A percentile compares a stretch with the other conserved stretches of the same genome.
Conservation (phyloP, 2,888 invertebrate species). For the Operophtera brumata region DNA sequence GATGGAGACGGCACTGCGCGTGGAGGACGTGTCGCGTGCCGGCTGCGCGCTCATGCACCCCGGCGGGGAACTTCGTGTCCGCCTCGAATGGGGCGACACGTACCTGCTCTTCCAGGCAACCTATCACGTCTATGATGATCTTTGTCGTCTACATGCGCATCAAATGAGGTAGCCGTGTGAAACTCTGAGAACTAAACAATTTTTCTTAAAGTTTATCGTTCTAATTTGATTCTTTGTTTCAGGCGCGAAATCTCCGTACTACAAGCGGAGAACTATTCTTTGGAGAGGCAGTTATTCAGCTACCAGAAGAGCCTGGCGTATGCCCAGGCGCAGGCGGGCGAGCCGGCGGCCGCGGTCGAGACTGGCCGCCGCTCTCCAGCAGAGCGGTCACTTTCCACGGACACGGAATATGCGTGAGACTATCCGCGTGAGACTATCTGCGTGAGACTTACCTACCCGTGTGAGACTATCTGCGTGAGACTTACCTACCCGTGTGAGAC, state of each 20-base stretch:
- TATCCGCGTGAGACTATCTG: conserved; percentile 3
- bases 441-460: background rate
- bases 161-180: conserved; percentile 84
- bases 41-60: conserved; percentile 86
- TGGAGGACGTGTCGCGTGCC: conserved; percentile 85
- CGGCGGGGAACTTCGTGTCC: conserved; percentile 86
- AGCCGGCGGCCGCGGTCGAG: conserved; percentile 65
- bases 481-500: conserved; percentile 11
- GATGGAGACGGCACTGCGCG: conserved; percentile 88
- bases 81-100: conserved; percentile 91
- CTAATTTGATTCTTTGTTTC: conserved; percentile 42
- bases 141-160: conserved; percentile 88
- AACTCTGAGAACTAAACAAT: background rate
- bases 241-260: conserved; percentile 89
- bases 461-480: conserved; percentile 21
- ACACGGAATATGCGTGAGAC: conserved; percentile 85
- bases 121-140: conserved; percentile 91
- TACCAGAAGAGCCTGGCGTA: conserved; percentile 90
- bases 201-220: background rate
- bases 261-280: conserved; percentile 90
- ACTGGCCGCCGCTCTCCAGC: conserved; percentile 74
- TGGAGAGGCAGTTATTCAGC: conserved; percentile 90
- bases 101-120: conserved; percentile 89
- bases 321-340: conserved; percentile 83
- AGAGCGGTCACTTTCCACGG: conserved; percentile 83